Base-by-base conservation (phyloP, 2,797 vertebrate genomes). In the Macropodus opercularis region DNA sequence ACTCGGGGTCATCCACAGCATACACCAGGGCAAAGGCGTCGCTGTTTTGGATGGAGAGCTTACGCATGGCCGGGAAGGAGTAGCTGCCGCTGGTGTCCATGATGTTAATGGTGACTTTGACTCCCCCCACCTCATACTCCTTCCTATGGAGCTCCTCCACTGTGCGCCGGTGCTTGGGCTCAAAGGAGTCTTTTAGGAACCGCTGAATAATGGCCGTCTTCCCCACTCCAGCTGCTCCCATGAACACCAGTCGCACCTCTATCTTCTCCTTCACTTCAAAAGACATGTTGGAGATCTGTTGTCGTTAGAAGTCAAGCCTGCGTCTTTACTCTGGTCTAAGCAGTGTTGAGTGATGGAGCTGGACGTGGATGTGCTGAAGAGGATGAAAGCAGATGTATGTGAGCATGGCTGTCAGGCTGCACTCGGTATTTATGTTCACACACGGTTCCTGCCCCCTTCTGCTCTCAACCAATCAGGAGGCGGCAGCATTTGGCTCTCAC, bases 71-170 rank as follows among this genome's bases (percentile, higher is more conserved):
- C 0, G 95, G 95, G 86, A 96, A 96, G 62, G 94, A 94, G 83
- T 95, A 96, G 75, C 95, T 96, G 32, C 95, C 95, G 0, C 94
- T 94, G 73, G 95, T 95, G 92, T 96, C 95, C 92, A 96, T 89
- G 84, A 96, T 95, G 70, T 94, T 92, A 63, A 96, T 81, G 67
- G 86, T 94, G 64, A 96, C 86, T 38, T 90, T 93, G 60, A 90
- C 64, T 1, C 94, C 94, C 0, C 90, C 89, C 32, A 95, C 87
- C 63, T 94, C 90, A 0, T 94, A 95, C 83, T 95, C 95, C 71
- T 91, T 92, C 83, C 91, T 91, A 89, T 95, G 93, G 54, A 95
- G 90, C 88, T 96, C 93, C 83, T 95, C 94, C 69, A 95, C 94
- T 0, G 93, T 94, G 69, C 92, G 92, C 58, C 85, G 90, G 80